Conservation (phyloP, 1,140 invertebrate species). For the Lepidurus arcticus region DNA sequence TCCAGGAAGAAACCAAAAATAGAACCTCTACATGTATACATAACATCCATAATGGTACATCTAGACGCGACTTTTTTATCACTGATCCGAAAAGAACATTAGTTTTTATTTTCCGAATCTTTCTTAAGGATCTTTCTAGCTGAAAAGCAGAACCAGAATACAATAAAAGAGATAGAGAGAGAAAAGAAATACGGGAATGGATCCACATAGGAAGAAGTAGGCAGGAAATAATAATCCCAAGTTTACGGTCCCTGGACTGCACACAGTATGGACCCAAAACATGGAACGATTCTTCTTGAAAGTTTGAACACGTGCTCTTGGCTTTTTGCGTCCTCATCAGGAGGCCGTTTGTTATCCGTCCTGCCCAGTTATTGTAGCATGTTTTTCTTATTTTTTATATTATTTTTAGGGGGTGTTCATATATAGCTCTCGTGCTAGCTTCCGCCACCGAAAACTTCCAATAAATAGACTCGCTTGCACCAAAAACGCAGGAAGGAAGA, state of each 20-base stretch:
- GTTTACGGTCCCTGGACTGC: background rate
- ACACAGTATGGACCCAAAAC: background rate
- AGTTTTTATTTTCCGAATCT: background rate
- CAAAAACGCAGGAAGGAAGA: background rate
- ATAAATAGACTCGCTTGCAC: background rate
- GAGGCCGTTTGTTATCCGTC: conserved; percentile 13
- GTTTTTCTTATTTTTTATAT: background rate
- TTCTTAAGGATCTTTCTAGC: background rate
- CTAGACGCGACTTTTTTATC: too few species aligned
- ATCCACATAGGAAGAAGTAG: background rate
- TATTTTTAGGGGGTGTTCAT: background rate
- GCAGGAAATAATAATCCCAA: conserved; percentile 10
- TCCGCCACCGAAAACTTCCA: background rate
- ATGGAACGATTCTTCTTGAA: background rate
- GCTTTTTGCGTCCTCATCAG: conserved; percentile 17
- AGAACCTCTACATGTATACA: background rate
- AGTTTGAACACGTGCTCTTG: conserved; percentile 11
- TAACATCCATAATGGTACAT: background rate
- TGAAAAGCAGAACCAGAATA: background rate
- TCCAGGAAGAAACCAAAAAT: background rate
- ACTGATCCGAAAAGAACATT: background rate
- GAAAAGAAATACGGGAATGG: background rate
- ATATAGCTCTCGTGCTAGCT: background rate
- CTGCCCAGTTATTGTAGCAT: background rate
- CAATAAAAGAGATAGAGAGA: background rate